Evolutionary conservation across 2,797 vertebrate species (phyloP), one percentile per base, ranked within the genome.

Genomic region (Sciurus carolinensis): DNA sequence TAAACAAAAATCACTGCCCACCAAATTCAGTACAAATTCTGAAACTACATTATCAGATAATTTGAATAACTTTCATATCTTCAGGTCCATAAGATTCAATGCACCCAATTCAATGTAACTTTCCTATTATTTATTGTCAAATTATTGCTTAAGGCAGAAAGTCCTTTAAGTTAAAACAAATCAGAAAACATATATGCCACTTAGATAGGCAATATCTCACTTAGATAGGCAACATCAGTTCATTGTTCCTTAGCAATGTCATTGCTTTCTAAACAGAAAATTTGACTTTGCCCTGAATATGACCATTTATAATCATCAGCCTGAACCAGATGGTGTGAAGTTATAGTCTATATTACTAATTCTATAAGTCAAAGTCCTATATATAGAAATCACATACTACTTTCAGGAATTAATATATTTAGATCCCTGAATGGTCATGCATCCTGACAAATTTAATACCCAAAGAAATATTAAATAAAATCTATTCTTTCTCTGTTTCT

Each of bases 1-100:
- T 97, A 93, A 94, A 50, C 33, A 54, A 77, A 85, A 88, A 71
- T 17, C 7, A 90, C 66, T 67, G 7, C 66, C 39, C 14, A 76
- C 20, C 26, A 75, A 83, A 87, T 67, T 87, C 24, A 69, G 30
- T 69, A 57, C 66, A 87, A 84, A 87, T 81, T 84, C 62, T 64
- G 18, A 91, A 47, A 11, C 5, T 33, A 54, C 36, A 66, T 76
- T 88, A 62, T 44, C 33, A 89, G n/a, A 47, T 81, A 69, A 72
- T 93, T 76, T 75, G 47, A 92, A 92, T 73, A 52, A 67, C 75
- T 28, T 54, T 17, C 30, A 71, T 39, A 50, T 94, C 11, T 87
- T 87, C 7, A 2, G 47, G 42, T 33, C 76, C 14, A 0, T 42
- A 67, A 91, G 26, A 86, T 18, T 8, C 36, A 80, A 20, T 47